Conservation (phyloP, 2,888 invertebrate genomes). For the Dione juno region DNA sequence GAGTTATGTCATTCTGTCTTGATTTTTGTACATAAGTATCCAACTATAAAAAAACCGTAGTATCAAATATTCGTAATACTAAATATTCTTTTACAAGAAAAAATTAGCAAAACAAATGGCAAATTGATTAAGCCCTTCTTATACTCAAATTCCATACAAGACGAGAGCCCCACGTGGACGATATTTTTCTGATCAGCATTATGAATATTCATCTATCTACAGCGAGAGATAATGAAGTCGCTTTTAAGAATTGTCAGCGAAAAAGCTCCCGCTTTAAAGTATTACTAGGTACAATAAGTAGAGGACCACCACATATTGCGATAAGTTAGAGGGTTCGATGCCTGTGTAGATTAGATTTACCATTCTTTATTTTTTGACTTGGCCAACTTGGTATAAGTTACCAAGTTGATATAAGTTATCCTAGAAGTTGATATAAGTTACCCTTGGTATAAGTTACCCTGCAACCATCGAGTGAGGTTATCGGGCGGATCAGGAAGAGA, state of each 20-base stretch:
- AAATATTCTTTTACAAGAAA: background rate
- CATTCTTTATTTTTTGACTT: too few relatives aligned
- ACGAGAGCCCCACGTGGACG: background rate
- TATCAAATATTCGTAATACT: too few relatives aligned
- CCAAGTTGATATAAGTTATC: too few relatives aligned
- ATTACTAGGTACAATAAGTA: background rate
- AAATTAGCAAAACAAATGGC: background rate
- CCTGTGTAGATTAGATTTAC: too few relatives aligned
- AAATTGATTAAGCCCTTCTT: background rate
- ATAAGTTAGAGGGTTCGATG: background rate
- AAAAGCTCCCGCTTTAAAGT: conserved; percentile 7
- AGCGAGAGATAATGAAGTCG: conserved; percentile 4
- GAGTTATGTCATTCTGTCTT: too few relatives aligned
- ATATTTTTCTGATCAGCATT: conserved; percentile 14
- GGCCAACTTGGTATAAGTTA: background rate
- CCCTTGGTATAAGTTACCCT: too few relatives aligned
- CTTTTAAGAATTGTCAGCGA: conserved; percentile 9
- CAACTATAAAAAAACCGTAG: too few relatives aligned
- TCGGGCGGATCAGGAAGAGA: too few relatives aligned
- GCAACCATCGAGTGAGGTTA: too few relatives aligned
- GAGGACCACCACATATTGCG: background rate
- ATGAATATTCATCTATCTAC: conserved; percentile 18
- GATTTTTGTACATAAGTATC: too few relatives aligned
- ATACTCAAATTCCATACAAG: background rate
- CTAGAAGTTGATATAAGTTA: too few relatives aligned